phyloP scores from a whole-genome alignment of 2,113 vertebrate genomes.

The Nymphicus hollandicus region DNA sequence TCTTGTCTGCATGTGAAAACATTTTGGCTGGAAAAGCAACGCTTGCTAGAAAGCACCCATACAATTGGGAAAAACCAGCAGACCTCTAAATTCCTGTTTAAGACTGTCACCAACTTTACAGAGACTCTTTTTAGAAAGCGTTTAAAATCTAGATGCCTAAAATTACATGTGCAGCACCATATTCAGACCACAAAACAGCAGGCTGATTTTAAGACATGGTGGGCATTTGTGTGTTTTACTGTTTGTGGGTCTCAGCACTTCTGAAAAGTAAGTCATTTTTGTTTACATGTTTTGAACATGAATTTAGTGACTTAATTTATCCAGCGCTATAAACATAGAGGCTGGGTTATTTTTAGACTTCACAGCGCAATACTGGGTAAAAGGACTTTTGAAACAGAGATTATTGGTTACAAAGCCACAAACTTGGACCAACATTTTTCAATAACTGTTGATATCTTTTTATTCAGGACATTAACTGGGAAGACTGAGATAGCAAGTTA shows the following conservation, averaged over 20 bases:
- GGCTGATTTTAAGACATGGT: neutral
- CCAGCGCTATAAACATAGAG: neutral
- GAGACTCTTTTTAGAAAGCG: neutral
- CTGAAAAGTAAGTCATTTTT: neutral
- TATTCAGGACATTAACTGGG: neutral
- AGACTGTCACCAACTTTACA: neutral
- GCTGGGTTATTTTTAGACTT: constrained; percentile 13
- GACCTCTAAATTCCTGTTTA: neutral
- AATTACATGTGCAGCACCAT: neutral
- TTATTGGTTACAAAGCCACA: neutral
- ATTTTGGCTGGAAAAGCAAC: neutral
- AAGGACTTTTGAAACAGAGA: neutral
- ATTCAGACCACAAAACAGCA: neutral
- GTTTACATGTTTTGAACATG: neutral
- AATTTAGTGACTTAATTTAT: neutral
- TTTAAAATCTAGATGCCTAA: neutral
- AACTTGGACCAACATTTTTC: neutral
- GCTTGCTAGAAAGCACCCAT: neutral
- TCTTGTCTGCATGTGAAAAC: neutral
- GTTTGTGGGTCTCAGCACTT: neutral
- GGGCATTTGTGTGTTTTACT: neutral
- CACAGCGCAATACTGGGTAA: neutral
- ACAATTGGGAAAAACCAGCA: neutral
- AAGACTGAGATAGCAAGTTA: neutral
- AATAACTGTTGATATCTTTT: neutral